Base-by-base conservation (phyloP, 2,888 invertebrate species). In the Drosophila falleni region DNA sequence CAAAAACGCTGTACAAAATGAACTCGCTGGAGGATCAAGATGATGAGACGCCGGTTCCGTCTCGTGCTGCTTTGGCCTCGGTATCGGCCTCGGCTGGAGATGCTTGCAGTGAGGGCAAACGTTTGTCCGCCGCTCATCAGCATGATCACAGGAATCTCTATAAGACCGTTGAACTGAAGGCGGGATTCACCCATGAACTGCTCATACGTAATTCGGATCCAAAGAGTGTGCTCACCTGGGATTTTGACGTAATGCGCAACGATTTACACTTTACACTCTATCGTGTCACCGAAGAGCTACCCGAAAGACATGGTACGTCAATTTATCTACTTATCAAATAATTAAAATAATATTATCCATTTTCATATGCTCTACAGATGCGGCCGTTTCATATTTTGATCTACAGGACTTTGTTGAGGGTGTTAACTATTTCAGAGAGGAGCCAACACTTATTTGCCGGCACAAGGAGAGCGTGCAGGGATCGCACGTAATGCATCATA, bases 381-480 rank as follows among this genome's bases (percentile, higher is more conserved):
- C 90, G 29, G 90, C 90, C 2, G 90, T 92, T 42, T 94, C 95
- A 1, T 93, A 94, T 87, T 94, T 96, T 83, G 95, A 95, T 88
- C 94, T 95, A 84, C 92, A 92, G 74, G 94, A 94, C 56, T 95
- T 96, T 94, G 94, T 94, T 72, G 96, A 97, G 91, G 97, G 97
- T 0, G 94, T 94, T 19, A 96, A 97, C 90, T 96, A 95, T 93
- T 95, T 95, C 79, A 94, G 96, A 75, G 97, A 96, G 15, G 97
- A 98, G 91, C 94, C 95, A 19, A 95, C 96, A n/a, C 95, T 97
- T 50, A 93, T 96, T 61, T 98, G 98, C 90, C 96, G 97, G 79
- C 97, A 98, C 90, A 98, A 98, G 46, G 98, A 98, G 93, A 98
- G 98, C 91, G 97, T 98, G 92, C 98, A 98, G 95, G 96, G 96